Evolutionary conservation across 2,113 vertebrate species (phyloP).

Genomic region (Tursiops truncatus): DNA sequence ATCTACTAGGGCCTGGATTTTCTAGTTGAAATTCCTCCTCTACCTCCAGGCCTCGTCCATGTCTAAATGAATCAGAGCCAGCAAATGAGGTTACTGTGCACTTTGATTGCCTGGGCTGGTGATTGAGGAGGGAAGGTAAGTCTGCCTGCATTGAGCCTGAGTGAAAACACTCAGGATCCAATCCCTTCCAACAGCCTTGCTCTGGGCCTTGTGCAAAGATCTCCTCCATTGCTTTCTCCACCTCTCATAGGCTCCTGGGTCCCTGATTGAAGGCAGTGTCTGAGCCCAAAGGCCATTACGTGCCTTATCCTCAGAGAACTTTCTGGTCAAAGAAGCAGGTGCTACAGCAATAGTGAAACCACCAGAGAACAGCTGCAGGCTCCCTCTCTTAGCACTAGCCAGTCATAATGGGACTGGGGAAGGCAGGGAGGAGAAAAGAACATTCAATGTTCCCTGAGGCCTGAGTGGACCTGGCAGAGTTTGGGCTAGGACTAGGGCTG

Average conservation of each 20-base stretch:
- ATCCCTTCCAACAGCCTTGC: background rate
- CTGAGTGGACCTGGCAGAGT: background rate
- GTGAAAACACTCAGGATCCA: background rate
- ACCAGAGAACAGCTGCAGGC: background rate
- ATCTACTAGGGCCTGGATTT: conserved; percentile 6
- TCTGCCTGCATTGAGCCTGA: background rate
- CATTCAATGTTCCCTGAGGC: background rate
- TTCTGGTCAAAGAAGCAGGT: background rate
- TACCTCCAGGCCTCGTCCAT: background rate
- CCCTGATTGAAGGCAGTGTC: background rate
- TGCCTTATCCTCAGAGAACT: conserved; percentile 8
- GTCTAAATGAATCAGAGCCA: conserved; percentile 12
- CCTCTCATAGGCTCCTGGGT: background rate
- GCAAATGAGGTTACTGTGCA: background rate
- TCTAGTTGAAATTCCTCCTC: conserved; percentile 13
- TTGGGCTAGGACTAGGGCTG: background rate
- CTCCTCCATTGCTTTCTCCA: conserved; percentile 11
- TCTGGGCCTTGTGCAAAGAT: background rate
- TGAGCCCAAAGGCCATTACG: background rate
- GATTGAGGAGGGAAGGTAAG: background rate
- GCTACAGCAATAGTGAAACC: background rate
- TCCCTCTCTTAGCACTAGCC: background rate
- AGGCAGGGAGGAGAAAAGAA: background rate
- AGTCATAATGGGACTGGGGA: background rate
- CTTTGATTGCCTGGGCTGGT: conserved; percentile 1